Evolutionary conservation across 2,888 invertebrate species (phyloP), one percentile per base, ranked within the genome.

Genomic region (Eucriotettix oculatus): DNA sequence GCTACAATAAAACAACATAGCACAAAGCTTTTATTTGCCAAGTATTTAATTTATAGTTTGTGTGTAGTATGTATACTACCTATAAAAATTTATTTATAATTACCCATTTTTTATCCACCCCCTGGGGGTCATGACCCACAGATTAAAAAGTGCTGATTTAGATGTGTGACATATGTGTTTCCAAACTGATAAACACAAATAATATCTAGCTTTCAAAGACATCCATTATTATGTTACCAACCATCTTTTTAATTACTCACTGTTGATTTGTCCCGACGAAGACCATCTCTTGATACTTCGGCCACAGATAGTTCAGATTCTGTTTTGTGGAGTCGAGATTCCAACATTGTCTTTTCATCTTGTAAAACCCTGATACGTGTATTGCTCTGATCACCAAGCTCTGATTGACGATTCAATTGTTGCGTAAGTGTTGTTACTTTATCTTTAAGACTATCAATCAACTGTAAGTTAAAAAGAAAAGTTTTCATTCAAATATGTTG

Each of bases 231-330:
- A 9, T 29, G 1, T 12, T 10, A 54, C 16, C 17, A 54, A 54
- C 2, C 10, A 10, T 11, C n/a, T 16, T 14, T 11, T 12, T 14
- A 16, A 56, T 42, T 59, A 70, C 79, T 77, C 71, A 90, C 90
- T 68, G 84, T 85, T 65, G 83, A 81, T 71, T 89, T 90, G 70
- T 90, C 90, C 66, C 85, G 79, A 62, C 85, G 80, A 48, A 90
- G 74, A 44, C 80, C 82, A 66, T 90, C 90, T 66, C 84, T 79
- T 11, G 86, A 78, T 9, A 86, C 74, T 69, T 89, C 89, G 48
- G 81, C 78, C 1, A 86, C 78, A 61, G 83, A 84, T 42, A 92
- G 78, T 70, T 94, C 93, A 0, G 85, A 79, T 68, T 92, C 90
- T 16, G 85, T 76, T 69, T 89, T 88, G 68, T 88, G 85, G 60